Evolutionary conservation across 2,113 vertebrate genomes (phyloP), one percentile per base, ranked within the genome.

Genomic region (Podiceps cristatus): DNA sequence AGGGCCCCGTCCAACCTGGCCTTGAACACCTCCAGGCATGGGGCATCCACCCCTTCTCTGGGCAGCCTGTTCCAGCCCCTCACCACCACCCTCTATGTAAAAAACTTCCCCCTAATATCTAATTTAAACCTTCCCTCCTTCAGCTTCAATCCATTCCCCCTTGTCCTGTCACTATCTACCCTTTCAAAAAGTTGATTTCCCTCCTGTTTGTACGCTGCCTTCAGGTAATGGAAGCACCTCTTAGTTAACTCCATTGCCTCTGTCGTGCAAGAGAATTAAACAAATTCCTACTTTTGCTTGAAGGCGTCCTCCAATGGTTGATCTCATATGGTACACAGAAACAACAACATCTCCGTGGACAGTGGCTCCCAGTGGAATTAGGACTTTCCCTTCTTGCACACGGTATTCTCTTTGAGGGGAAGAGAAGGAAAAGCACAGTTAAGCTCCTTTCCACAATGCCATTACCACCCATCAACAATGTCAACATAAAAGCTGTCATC

Each of bases 321-420:
- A 99, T 92, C 99, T 98, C 99, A 99, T 99, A 86, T 99, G 99
- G 88, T 98, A 99, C 93, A 99, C 98, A 13, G 99, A 99, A 76
- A 99, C 98, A 19, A 99, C 98, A 17, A 99, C 99, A 35, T 99
- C 99, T 62, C 99, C 99, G 71, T 99, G 99, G 27, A 99, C 99
- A 8, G 99, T 99, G 93, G 99, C 99, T 85, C 98, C 99, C 95
- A 99, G 97, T 5, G 99, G 99, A 95, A 99, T 99, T 47, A 99
- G 97, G 22, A 99, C 99, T 93, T 99, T 99, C 33, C 99, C 99
- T 86, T 99, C 99, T 87, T 99, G 99, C 82, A 99, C 96, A 74
- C 99, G 98, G 94, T 99, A 99, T 97, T 99, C 99, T 96, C 99
- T 99, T 97, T 67, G 89, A 93, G 75, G 28, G 74, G 71, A 97